These are phyloP conservation scores for Gymnoscelis rufifasciata DNA, from an alignment of 2,888 invertebrate genomes.

Conservation along the genomic window DNA sequence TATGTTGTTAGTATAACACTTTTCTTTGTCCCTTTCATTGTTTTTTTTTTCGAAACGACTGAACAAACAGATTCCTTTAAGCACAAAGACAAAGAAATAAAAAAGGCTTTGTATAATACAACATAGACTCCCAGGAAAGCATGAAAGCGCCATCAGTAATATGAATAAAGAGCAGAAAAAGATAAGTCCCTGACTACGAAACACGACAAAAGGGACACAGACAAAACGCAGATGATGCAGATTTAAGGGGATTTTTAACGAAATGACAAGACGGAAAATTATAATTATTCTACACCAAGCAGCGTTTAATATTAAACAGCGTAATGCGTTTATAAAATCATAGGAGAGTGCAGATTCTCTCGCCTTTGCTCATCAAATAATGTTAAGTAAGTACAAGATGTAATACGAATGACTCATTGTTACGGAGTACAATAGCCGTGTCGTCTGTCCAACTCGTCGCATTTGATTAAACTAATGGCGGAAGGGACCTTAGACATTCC, in stretches of 20 bases:
- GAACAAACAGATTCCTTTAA: neutral
- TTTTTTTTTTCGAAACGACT: neutral
- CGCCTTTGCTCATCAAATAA: neutral
- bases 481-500: constrained; percentile 33
- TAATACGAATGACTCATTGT: constrained; percentile 15
- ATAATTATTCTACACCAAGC: no score
- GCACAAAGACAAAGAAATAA: constrained; percentile 3
- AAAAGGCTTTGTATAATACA: constrained; percentile 9
- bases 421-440: constrained; percentile 12
- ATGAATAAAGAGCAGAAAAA: constrained; percentile 38
- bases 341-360: neutral
- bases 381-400: neutral
- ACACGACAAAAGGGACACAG: constrained; percentile 40
- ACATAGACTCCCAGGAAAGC: constrained; percentile 14
- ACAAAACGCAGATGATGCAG: constrained; percentile 28
- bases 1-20: neutral
- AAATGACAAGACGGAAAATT: neutral
- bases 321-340: no score
- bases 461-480: constrained; percentile 54
- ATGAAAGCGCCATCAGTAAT: constrained; percentile 34
- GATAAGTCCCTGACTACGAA: constrained; percentile 39
- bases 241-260: constrained; percentile 17
- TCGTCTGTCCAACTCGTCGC: constrained; percentile 34
- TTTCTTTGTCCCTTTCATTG: neutral
- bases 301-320: no score